Evolutionary conservation across 2,113 vertebrate species (phyloP).

Genomic region (Hemiscyllium ocellatum): DNA sequence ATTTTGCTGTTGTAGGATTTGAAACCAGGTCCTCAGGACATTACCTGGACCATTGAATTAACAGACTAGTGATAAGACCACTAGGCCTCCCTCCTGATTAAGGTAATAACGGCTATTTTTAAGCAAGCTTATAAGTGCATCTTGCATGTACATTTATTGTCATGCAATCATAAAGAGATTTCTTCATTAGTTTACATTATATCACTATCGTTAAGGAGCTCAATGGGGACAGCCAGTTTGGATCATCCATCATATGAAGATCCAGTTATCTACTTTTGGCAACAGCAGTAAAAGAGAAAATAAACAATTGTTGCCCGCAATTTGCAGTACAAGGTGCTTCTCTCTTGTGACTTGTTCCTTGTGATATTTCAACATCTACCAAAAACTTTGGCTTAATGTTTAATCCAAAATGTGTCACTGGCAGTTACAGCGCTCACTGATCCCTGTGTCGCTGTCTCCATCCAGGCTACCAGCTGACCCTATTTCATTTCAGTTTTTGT

Average conservation of each 20-base stretch:
- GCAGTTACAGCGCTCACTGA: background rate
- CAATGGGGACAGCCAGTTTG: background rate
- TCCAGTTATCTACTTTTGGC: background rate
- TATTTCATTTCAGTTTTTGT: background rate
- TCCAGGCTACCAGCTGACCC: background rate
- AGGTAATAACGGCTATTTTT: background rate
- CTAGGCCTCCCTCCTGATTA: background rate
- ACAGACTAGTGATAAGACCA: too few relatives aligned
- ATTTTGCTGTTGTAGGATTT: too few relatives aligned
- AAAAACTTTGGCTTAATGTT: background rate
- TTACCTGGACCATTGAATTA: too few relatives aligned
- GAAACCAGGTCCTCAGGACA: too few relatives aligned
- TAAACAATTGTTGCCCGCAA: background rate
- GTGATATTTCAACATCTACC: background rate
- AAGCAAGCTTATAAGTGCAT: too few relatives aligned
- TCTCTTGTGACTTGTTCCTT: background rate
- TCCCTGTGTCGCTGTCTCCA: background rate
- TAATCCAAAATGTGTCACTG: background rate
- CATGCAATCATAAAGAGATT: background rate
- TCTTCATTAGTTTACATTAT: background rate
- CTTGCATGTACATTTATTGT: background rate
- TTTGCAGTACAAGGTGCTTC: background rate
- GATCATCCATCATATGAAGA: background rate
- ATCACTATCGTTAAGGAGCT: background rate
- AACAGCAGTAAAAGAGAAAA: background rate